Conservation (phyloP, 2,888 invertebrate species). For the Ephialtes manifestator region DNA sequence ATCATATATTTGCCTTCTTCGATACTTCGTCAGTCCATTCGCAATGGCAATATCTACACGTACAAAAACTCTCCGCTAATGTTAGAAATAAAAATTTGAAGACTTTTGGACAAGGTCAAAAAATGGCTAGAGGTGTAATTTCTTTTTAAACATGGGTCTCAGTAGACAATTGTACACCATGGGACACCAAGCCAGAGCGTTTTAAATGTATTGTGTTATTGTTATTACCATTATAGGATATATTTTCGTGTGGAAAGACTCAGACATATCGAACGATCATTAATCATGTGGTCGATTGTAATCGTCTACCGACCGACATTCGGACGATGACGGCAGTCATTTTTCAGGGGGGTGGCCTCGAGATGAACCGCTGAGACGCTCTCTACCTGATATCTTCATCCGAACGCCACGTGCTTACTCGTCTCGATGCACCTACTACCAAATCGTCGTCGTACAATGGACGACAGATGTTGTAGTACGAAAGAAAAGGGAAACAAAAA, state of each 20-base stretch:
- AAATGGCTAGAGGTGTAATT: background rate
- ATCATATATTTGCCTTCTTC: no score
- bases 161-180: conserved; percentile 22
- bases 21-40: no score
- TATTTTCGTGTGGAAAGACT: conserved; percentile 61
- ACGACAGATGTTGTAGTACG: conserved; percentile 24
- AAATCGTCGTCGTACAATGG: conserved; percentile 56
- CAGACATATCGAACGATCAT: conserved; percentile 68
- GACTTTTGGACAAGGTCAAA: background rate
- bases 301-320: conserved; percentile 67
- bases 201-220: conserved; percentile 49
- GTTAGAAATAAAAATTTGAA: no score
- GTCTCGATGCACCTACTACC: conserved; percentile 54
- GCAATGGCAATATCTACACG: no score
- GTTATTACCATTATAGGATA: conserved; percentile 51
- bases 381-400: conserved; percentile 71
- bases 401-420: conserved; percentile 18
- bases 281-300: conserved; percentile 71
- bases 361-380: conserved; percentile 48
- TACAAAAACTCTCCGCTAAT: no score
- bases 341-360: conserved; percentile 62
- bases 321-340: conserved; percentile 69
- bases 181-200: conserved; percentile 36
- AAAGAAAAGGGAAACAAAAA: conserved; percentile 42
- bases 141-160: conserved; percentile 17